Percentiles rank a stretch among this genome's conserved stretches.
Conservation (phyloP, 2,797 vertebrate species). For the Gallinago solitaria region DNA sequence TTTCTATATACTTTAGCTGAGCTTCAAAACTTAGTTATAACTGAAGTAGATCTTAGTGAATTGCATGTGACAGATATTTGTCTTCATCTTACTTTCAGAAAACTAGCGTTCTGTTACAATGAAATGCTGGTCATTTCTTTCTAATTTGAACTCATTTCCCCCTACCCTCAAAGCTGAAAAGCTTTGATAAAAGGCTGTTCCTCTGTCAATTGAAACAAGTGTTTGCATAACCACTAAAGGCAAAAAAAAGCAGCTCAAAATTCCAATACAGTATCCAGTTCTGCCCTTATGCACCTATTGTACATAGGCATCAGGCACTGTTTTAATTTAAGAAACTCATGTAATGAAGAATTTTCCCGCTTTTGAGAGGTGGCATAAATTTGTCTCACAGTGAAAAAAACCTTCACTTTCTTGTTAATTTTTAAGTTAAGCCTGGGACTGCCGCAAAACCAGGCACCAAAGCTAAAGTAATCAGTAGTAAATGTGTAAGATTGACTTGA, state of each 20-base stretch:
- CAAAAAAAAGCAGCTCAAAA: not conserved
- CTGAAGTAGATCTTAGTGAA: not conserved
- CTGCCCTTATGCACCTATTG: not conserved
- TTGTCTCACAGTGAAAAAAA: not conserved
- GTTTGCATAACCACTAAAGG: not conserved
- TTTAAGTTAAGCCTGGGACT: not conserved
- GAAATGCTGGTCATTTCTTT: not conserved
- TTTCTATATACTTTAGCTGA: not conserved
- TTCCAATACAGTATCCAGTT: not conserved
- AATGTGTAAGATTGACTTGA: not conserved
- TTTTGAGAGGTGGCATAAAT: not conserved
- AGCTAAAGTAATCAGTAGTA: not conserved
- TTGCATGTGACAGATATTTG: not conserved
- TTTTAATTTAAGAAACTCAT: not conserved
- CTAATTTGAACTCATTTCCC: not conserved
- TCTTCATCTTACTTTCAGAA: not conserved
- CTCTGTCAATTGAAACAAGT: not conserved
- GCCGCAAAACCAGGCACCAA: not conserved
- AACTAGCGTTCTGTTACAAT: not conserved
- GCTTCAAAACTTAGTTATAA: not conserved
- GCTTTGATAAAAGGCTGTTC: not conserved
- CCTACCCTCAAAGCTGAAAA: not conserved
- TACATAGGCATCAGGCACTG: not conserved
- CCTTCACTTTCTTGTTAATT: not conserved
- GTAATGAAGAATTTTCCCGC: not conserved